phyloP scores from a whole-genome alignment of 2,113 vertebrate genomes.

The Miniopterus natalensis region DNA sequence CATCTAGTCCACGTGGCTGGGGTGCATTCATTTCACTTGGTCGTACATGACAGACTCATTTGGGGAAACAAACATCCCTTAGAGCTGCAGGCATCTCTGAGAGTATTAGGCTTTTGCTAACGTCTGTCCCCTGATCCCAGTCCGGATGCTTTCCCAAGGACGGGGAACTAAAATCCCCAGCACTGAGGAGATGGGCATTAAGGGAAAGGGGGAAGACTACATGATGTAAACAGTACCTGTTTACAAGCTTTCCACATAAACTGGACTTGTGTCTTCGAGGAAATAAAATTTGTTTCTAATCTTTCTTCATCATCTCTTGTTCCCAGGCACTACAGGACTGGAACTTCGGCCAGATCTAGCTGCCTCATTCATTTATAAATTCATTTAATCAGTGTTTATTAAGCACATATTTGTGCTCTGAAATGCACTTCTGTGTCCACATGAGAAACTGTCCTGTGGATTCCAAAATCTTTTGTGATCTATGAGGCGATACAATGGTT shows the following conservation, averaged over 20 bases:
- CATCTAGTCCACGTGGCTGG: not conserved
- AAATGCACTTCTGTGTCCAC: not conserved
- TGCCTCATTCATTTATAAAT: not conserved
- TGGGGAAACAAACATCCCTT: not conserved
- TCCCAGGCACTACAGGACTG: not conserved
- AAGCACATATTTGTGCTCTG: not conserved
- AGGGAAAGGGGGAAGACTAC: not conserved
- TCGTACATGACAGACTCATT: not conserved
- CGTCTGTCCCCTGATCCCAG: no score
- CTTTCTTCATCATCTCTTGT: not conserved
- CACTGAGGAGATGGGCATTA: not conserved
- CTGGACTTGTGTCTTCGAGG: not conserved
- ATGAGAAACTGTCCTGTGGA: not conserved
- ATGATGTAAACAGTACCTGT: not conserved
- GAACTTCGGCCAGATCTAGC: not conserved
- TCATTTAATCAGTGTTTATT: not conserved
- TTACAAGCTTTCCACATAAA: not conserved
- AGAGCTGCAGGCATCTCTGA: not conserved
- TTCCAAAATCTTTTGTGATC: constrained; percentile 37
- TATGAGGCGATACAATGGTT: not conserved
- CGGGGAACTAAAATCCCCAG: not conserved
- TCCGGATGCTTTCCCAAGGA: not conserved
- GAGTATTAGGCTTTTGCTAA: not conserved
- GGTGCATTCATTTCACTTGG: not conserved
- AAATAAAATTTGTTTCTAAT: not conserved